A percentile compares a stretch with the other conserved stretches of the same genome.
Evolutionary conservation across 2,113 vertebrate genomes (phyloP).

Genomic region (Orthonyx spaldingii): DNA sequence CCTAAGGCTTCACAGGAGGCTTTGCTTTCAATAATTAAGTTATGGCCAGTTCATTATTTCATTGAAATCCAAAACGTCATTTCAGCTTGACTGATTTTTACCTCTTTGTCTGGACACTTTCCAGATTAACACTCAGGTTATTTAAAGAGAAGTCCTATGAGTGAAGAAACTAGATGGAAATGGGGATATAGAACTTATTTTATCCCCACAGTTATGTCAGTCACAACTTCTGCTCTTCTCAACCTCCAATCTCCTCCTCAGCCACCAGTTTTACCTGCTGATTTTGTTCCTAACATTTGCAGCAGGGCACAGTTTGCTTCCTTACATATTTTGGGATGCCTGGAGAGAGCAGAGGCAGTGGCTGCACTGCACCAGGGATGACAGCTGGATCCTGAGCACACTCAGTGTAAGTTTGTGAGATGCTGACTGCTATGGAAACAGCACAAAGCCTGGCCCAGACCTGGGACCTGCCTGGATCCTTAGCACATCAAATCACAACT

Average conservation of each 20-base stretch:
- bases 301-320: background rate
- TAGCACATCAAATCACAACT: background rate
- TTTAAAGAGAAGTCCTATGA: background rate
- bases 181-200: background rate
- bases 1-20: background rate
- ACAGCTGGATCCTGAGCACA: background rate
- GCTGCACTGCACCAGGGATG: background rate
- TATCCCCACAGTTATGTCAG: background rate
- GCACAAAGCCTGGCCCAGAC: background rate
- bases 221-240: background rate
- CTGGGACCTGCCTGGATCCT: background rate
- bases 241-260: background rate
- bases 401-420: background rate
- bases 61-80: background rate
- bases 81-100: background rate
- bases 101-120: background rate
- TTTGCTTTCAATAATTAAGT: background rate
- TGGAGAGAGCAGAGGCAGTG: background rate
- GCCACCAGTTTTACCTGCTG: background rate
- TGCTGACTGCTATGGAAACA: background rate
- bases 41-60: background rate
- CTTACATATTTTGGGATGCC: background rate
- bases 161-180: background rate
- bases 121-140: background rate
- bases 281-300: background rate